Base-by-base conservation (phyloP, 1,140 invertebrate genomes). In the Eueides isabella region DNA sequence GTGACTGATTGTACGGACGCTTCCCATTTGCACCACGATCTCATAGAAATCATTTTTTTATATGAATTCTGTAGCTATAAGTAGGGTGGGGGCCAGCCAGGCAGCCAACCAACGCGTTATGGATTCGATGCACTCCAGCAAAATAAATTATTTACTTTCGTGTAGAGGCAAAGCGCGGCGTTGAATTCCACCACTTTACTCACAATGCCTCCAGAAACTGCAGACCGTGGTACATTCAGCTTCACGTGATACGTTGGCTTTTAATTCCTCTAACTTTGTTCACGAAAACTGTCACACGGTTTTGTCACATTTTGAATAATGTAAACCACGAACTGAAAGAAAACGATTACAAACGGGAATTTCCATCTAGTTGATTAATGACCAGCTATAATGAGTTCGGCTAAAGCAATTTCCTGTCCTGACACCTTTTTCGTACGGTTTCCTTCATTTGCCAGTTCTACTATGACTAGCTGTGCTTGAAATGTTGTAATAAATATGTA, bases 361-460 rank as follows among this genome's bases (percentile, higher is more conserved):
- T 30, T 63, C 61, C 28, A 63, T 63, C 30, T 63, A 19, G 61
- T 31, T 63, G 61, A 63, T 30, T 63, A 63, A 63, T 63, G 26
- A n/a, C n/a, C 61, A 11, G 61, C 29, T 16, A 14, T 63, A 29
- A 63, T 63, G 61, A 63, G 61, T 30, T 31, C 16, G 12, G 28
- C 30, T 63, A 31, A 63, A 63, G 26, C 61, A 63, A 63, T 63
- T 63, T 63, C 5, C 29, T n/a, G 14, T 31, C 14, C 5, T 31
- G 30, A 30, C 30, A 63, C 30, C 61, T 63, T 55, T 55, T 55
- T 55, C 23, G 12, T 12, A 23, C 2, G 5, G 16, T 41, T 41
- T 5, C 38, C 38, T 41, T 41, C 31, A 41, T 41, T 41, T 41
- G 11, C 16, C 9, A 48, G n/a, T 9, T 48, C 41, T 19, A 5